Evolutionary conservation across 2,797 vertebrate species (phyloP).

Genomic region (Telmatherina bonti): DNA sequence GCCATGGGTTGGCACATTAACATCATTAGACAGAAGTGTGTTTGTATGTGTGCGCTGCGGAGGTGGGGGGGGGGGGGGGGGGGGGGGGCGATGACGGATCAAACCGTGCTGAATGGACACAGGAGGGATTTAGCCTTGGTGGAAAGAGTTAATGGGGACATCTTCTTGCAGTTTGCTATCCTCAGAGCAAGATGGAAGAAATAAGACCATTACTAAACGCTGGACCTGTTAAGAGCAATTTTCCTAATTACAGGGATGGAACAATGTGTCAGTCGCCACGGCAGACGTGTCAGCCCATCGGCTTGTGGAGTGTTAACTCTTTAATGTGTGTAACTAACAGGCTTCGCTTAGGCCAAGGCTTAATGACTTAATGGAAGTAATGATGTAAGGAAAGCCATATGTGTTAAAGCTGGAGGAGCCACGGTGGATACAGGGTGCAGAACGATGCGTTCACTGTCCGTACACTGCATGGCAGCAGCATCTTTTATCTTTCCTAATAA

Average conservation of each 20-base stretch:
- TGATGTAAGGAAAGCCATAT: slow-evolving; percentile 78
- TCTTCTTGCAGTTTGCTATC: slow-evolving; percentile 92
- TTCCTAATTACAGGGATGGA: slow-evolving; percentile 91
- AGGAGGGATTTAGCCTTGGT: slow-evolving; percentile 79
- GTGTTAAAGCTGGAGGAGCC: slow-evolving; percentile 66
- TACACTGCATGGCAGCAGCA: neutral
- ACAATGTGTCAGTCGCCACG: slow-evolving; percentile 79
- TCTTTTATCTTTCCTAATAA: slow-evolving; percentile 6
- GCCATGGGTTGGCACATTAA: slow-evolving; percentile 86
- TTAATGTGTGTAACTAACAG: slow-evolving; percentile 77
- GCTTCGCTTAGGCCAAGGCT: slow-evolving; percentile 63
- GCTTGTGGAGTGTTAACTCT: slow-evolving; percentile 77
- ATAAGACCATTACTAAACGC: slow-evolving; percentile 89
- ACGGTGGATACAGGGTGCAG: slow-evolving; percentile 22
- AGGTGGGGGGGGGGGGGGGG: too few relatives aligned
- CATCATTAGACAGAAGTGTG: slow-evolving; percentile 78
- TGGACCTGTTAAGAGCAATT: slow-evolving; percentile 88
- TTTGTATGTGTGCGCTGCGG: slow-evolving; percentile 34
- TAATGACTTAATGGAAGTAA: slow-evolving; percentile 84
- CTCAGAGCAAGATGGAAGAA: slow-evolving; percentile 83
- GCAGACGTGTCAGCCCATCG: slow-evolving; percentile 82
- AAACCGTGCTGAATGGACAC: slow-evolving; percentile 78
- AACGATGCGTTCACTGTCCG: slow-evolving; percentile 37
- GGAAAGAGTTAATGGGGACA: slow-evolving; percentile 88
- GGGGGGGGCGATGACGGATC: slow-evolving; percentile 50